Base-by-base conservation (phyloP, 1,140 invertebrate species). In the Venustaconcha ellipsiformis region DNA sequence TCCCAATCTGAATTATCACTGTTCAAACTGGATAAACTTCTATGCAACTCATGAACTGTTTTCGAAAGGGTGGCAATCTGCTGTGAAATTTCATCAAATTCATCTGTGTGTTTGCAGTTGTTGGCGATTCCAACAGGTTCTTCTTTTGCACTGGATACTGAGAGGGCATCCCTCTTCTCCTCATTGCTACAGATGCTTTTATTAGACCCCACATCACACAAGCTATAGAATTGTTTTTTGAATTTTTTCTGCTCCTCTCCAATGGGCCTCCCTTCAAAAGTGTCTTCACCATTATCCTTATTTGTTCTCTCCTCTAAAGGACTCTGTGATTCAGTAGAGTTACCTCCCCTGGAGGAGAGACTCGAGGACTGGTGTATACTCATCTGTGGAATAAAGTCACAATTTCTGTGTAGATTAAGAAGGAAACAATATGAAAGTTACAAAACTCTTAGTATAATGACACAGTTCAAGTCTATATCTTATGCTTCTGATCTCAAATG, bases 81-180 rank as follows among this genome's bases (percentile, higher is more conserved):
- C 62, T 72, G 67, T 11, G 87, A 85, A 64, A 88, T 87, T 64
- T 82, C 74, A 70, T 87, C 87, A 85, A 87, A 87, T 70, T 87
- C 87, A 23, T 79, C 76, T 26, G 65, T 68, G 48, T 77, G 37
- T 57, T 76, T 59, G 23, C 18, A 72, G 37, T 73, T 63, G n/a
- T 48, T 20, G 70, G 8, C 2, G 5, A 59, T 59, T 58, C 23
- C 20, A 64, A 26, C 17, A 60, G 17, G 67, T 55, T 69, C 65
- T 20, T 4, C 59, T 48, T 48, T 48, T 48, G 11, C 37, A 48
- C 11, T 48, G 37, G 4, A 48, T 11, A 5, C 37, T 48, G 11
- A 48, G 37, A 11, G 37, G 37, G 6, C 37, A 48, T 11, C 37
- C 0, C 37, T 48, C 18, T 48, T 30, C 14, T 67, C 65, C 12